Percentiles rank a stretch among this genome's conserved stretches.
Evolutionary conservation across 2,888 invertebrate genomes (phyloP).

Genomic region (Oscheius onirici): DNA sequence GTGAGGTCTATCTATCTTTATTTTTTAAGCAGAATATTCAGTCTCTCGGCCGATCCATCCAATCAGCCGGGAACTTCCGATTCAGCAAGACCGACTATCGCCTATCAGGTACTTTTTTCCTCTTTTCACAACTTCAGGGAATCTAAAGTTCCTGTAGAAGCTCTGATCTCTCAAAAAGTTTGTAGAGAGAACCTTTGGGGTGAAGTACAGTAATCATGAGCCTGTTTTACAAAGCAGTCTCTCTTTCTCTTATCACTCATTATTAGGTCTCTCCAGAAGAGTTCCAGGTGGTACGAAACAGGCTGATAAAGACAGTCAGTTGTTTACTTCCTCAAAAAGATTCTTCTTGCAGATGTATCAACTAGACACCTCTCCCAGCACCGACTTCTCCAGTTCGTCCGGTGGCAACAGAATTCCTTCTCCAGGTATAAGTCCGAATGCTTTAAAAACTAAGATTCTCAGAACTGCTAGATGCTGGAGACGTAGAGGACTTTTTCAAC

Average conservation of each 20-base stretch:
- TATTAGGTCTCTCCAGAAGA: no score
- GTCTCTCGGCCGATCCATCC: constrained; percentile 2
- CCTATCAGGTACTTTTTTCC: constrained; percentile 22
- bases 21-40: neutral
- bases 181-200: no score
- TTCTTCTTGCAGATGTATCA: constrained; percentile 12
- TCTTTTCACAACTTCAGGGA: no score
- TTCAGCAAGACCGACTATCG: neutral
- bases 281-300: no score
- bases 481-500: neutral
- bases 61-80: constrained; percentile 1
- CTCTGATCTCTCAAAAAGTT: no score
- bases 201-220: no score
- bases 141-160: no score
- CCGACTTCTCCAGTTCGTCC: constrained; percentile 11
- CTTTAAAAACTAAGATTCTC: neutral
- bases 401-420: neutral
- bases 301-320: no score
- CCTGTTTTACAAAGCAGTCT: no score
- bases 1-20: neutral
- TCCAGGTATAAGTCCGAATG: neutral
- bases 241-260: no score
- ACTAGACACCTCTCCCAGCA: neutral
- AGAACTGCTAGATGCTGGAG: neutral
- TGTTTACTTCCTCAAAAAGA: no score